phyloP scores from a whole-genome alignment of 2,113 vertebrate species.

The Eptesicus fuscus region DNA sequence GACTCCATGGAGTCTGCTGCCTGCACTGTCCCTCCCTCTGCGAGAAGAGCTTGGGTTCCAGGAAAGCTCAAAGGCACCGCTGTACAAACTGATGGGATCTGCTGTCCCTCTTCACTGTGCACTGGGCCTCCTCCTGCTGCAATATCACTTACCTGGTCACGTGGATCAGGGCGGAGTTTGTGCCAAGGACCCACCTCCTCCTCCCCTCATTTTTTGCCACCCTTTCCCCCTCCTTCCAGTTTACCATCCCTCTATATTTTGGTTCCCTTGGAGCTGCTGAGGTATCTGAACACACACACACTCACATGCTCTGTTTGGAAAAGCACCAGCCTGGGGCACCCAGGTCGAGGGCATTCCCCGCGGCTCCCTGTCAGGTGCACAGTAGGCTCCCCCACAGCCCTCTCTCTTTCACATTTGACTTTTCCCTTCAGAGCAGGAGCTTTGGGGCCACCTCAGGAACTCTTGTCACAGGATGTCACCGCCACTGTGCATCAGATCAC shows the following conservation, averaged over 20 bases:
- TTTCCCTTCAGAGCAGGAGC: no score
- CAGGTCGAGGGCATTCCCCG: no score
- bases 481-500: no score
- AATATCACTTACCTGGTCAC: not conserved
- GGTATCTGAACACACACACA: no score
- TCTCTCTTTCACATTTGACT: no score
- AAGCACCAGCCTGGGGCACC: no score
- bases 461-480: no score
- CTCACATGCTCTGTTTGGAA: no score
- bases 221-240: no score
- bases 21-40: not conserved
- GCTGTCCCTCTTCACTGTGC: not conserved
- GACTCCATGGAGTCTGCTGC: not conserved
- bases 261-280: not conserved
- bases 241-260: not conserved
- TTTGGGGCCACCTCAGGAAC: no score
- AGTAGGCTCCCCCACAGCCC: no score
- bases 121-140: not conserved
- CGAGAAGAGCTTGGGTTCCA: not conserved
- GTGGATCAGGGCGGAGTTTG: not conserved
- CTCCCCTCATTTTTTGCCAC: not conserved
- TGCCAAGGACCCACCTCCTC: not conserved
- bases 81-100: accelerated
- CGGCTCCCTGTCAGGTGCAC: no score
- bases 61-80: not conserved